Evolutionary conservation across 1,140 invertebrate genomes (phyloP), one percentile per base, ranked within the genome.

Genomic region (Andrena cerasifolii): DNA sequence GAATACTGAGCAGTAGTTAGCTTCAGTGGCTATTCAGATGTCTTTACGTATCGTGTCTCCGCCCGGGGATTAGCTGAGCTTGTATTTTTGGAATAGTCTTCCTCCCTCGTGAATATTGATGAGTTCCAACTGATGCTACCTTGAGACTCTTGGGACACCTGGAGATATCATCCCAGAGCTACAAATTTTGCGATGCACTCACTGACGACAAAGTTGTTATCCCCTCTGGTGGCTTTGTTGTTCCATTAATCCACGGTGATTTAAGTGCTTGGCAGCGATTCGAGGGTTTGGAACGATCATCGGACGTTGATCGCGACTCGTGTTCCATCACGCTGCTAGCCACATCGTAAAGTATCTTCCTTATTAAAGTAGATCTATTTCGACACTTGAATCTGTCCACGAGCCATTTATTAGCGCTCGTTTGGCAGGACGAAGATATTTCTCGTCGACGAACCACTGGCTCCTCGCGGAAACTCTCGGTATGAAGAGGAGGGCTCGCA

Each of bases 341-440:
- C 40, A 26, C 21, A 26, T 56, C 33, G 36, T 58, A 33, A 56
- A 58, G 18, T 36, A 73, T 28, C 8, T 51, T 21, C 36, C 26
- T 31, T 65, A 47, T 59, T 51, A 54, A 28, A 59, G 28, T 62
- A 71, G 24, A 47, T 81, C 36, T 70, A 24, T 71, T 51, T 51
- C 51, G 58, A 54, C 65, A 31, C 26, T 43, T 58, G 54, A 26
- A 72, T 4, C 59, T 16, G 49, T 71, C 63, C 65, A 53, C 28
- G 70, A 80, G 73, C 79, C 78, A 87, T 86, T 88, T 81, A 67
- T 87, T 83, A 77, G 51, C 58, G 53, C 83, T 85, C 79, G 84
- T 85, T 89, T 88, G 85, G 85, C 87, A 87, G 83, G 8, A 24
- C n/a, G 31, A 33, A 16, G 24, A 7, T 78, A 75, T 88, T 80